Percentiles rank a stretch among this genome's conserved stretches.
phyloP scores from a whole-genome alignment of 2,113 vertebrate genomes.

The Platichthys stellatus region DNA sequence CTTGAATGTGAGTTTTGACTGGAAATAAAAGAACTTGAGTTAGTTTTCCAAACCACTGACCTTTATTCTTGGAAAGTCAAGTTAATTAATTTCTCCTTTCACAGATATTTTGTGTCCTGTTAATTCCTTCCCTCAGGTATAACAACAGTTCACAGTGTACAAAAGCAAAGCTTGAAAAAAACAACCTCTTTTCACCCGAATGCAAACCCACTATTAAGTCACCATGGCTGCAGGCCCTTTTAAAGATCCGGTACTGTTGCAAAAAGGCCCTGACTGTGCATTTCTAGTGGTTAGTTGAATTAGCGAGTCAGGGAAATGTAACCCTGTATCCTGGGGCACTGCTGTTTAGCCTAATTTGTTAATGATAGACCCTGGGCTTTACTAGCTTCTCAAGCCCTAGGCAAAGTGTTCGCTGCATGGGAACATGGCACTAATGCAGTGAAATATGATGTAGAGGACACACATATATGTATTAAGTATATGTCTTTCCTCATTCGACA shows the following conservation, averaged over 20 bases:
- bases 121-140: conserved; percentile 56
- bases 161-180: conserved; percentile 54
- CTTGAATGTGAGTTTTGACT: neutral
- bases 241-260: conserved; percentile 27
- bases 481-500: conserved; percentile 16
- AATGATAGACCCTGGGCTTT: conserved; percentile 27
- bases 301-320: conserved; percentile 45
- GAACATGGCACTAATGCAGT: neutral
- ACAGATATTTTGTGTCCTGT: conserved; percentile 37
- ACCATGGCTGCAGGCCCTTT: conserved; percentile 49
- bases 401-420: conserved; percentile 31
- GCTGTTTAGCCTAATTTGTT: conserved; percentile 44
- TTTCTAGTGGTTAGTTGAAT: conserved; percentile 45
- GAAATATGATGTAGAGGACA: neutral
- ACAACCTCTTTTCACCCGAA: conserved; percentile 35
- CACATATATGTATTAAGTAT: no score
- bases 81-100: conserved; percentile 27
- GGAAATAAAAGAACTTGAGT: conserved; percentile 12
- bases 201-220: conserved; percentile 50
- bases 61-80: conserved; percentile 37
- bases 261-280: conserved; percentile 52
- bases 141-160: conserved; percentile 43
- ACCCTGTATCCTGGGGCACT: conserved; percentile 10
- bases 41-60: conserved; percentile 24
- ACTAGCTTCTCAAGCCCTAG: neutral